Evolutionary conservation across 2,888 invertebrate species (phyloP).

Genomic region (Eristalis pertinax): DNA sequence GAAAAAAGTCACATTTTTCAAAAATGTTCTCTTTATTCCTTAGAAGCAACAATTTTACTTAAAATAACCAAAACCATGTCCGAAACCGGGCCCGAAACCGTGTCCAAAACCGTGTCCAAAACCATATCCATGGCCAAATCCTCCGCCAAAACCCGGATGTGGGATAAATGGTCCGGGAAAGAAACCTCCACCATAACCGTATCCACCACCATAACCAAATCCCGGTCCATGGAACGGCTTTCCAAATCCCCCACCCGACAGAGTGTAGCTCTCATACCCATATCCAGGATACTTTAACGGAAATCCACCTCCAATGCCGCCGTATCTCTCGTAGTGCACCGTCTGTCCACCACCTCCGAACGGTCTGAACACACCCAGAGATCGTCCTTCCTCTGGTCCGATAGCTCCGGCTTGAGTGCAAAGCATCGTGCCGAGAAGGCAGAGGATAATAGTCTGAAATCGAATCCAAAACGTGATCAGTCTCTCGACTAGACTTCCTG

Average conservation of each 20-base stretch:
- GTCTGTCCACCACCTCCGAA: conserved; percentile 31
- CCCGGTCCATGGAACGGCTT: conserved; percentile 41
- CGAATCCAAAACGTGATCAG: not conserved
- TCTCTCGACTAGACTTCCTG: not conserved
- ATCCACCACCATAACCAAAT: conserved; percentile 17
- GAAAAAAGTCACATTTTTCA: no score
- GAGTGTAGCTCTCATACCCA: conserved; percentile 44
- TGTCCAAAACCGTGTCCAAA: conserved; percentile 9
- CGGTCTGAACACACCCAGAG: conserved; percentile 39
- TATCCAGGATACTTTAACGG: conserved; percentile 44
- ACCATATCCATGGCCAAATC: conserved; percentile 35
- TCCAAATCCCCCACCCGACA: conserved; percentile 51
- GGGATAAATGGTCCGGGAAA: conserved; percentile 6
- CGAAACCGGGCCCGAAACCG: not conserved
- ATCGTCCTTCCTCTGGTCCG: conserved; percentile 36
- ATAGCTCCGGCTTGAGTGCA: not conserved
- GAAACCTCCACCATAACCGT: conserved; percentile 2
- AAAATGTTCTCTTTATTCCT: not conserved
- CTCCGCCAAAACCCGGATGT: conserved; percentile 15
- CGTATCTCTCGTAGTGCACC: conserved; percentile 39
- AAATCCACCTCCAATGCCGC: conserved; percentile 35
- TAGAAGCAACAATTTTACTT: not conserved
- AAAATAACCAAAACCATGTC: conserved; percentile 2
- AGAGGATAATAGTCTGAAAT: conserved; percentile 17
- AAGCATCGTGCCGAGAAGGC: not conserved